Percentiles rank a stretch among this genome's conserved stretches.
Evolutionary conservation across 1,140 invertebrate genomes (phyloP).

Genomic region (Lithobius niger): DNA sequence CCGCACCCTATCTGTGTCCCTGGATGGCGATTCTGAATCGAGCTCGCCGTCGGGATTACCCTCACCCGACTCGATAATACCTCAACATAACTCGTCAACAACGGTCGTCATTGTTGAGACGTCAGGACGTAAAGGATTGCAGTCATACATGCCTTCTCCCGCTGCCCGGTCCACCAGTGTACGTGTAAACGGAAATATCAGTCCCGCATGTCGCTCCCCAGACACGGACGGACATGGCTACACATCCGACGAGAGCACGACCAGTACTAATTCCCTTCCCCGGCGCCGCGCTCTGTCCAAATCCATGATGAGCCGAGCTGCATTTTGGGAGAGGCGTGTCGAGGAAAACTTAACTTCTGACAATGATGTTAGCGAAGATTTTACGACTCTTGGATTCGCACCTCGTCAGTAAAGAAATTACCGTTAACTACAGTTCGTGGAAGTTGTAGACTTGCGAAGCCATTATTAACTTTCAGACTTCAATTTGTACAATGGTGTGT

Average conservation of each 20-base stretch:
- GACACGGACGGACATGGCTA: constrained; percentile 1
- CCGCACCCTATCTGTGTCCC: constrained; percentile 18
- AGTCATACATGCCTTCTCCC: no score
- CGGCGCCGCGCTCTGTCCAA: neutral
- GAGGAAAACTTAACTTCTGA: neutral
- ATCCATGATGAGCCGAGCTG: neutral
- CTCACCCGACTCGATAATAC: neutral
- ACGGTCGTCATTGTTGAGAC: neutral
- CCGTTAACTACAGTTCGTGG: no score
- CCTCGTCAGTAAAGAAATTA: no score
- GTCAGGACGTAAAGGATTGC: neutral
- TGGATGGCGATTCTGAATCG: neutral
- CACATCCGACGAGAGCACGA: constrained; percentile 1
- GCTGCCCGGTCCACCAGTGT: no score
- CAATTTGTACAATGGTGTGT: no score
- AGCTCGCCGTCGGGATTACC: neutral
- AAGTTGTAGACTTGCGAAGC: no score
- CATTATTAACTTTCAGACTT: no score
- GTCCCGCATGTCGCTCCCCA: neutral
- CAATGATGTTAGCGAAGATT: neutral
- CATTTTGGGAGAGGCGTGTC: neutral
- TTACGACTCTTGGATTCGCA: neutral
- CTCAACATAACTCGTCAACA: neutral
- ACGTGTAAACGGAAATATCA: neutral
- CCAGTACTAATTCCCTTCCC: neutral